Evolutionary conservation across 2,888 invertebrate genomes (phyloP).

Genomic region (Cephus spinipes): DNA sequence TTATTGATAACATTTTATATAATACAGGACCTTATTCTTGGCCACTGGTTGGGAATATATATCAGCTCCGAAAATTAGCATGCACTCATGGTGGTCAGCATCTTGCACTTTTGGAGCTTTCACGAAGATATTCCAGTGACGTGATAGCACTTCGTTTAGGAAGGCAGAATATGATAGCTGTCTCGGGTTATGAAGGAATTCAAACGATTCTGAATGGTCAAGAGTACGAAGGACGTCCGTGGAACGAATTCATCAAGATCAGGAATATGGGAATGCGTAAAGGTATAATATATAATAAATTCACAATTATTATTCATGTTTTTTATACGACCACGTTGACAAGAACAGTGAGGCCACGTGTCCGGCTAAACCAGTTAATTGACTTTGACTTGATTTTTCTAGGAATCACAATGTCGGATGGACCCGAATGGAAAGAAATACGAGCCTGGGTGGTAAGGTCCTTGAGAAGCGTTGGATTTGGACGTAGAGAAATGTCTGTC

Average conservation of each 20-base stretch:
- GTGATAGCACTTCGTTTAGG: slow-evolving; percentile 49
- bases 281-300: slow-evolving; percentile 58
- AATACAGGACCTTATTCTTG: slow-evolving; percentile 55
- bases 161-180: slow-evolving; percentile 65
- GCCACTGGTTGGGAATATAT: slow-evolving; percentile 55
- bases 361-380: not conserved
- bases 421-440: slow-evolving; percentile 71
- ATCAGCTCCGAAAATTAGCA: slow-evolving; percentile 37
- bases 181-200: slow-evolving; percentile 69
- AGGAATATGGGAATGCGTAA: slow-evolving; percentile 74
- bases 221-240: slow-evolving; percentile 75
- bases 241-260: slow-evolving; percentile 74
- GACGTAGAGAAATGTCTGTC: slow-evolving; percentile 69
- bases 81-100: slow-evolving; percentile 49
- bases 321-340: too few species aligned
- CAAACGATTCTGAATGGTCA: slow-evolving; percentile 70
- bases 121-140: slow-evolving; percentile 46
- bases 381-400: slow-evolving; percentile 16
- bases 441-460: slow-evolving; percentile 70
- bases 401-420: slow-evolving; percentile 75
- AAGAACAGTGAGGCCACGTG: too few species aligned
- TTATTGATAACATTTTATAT: not conserved
- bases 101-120: slow-evolving; percentile 48
- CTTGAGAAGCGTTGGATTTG: slow-evolving; percentile 71
- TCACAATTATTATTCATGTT: too few species aligned